Base-by-base conservation (phyloP, 2,888 invertebrate genomes). In the Nomada ruficornis region DNA sequence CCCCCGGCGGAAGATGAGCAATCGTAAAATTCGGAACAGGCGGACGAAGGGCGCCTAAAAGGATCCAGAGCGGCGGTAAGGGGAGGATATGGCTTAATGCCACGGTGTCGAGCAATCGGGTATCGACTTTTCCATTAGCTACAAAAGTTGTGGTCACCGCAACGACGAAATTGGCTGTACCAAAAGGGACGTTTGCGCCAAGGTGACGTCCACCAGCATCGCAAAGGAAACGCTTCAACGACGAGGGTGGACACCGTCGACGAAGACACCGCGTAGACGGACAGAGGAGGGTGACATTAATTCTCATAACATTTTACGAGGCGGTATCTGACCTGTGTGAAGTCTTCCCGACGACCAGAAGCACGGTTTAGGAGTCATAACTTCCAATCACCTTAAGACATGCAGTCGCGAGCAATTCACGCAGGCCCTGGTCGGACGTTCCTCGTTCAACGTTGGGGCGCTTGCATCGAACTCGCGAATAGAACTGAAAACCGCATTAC, bases 241-340 rank as follows among this genome's bases (percentile, higher is more conserved):
- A 54, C 52, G 69, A 74, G 76, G 80, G 80, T 78, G 79, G 83
- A 80, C 78, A 83, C 78, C 69, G 76, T 20, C 63, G 68, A 20
- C 64, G 54, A 67, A 84, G 86, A 82, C 79, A 80, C 77, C 65
- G 73, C 54, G 60, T 29, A 75, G 67, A 82, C 87, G 85, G 83
- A 82, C 86, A 85, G 80, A 70, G 80, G 82, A 86, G 88, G 90
- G 83, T 84, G 90, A 90, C 93, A 93, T 93, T 93, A 93, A 93
- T 93, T 93, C 93, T 93, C 93, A 93, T 93, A 93, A 93, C 93
- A 92, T 93, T 93, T 93, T 93, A 93, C 92, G 93, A 93, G 91
- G 91, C 91, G 93, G 92, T 93, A 93, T 93, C 93, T 92, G 93
- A 93, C 92, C 93, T 91, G 92, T 91, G 93, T 93, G 93, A 93